A percentile compares a stretch with the other conserved stretches of the same genome.
phyloP scores from a whole-genome alignment of 2,888 invertebrate species.

The Anarsia innoxiella region DNA sequence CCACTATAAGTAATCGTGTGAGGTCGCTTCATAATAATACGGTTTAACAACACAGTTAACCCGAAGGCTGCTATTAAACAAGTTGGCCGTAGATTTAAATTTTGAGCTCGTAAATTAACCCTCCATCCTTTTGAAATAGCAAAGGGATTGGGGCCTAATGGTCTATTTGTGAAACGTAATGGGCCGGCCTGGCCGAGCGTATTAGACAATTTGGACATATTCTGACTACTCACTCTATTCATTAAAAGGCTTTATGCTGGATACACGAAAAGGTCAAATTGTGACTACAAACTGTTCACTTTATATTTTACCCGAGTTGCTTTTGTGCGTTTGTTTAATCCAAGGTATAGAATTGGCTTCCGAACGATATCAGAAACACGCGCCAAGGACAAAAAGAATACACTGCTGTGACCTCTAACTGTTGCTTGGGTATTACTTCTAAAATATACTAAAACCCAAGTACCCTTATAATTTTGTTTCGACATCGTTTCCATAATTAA shows the following conservation, averaged over 20 bases:
- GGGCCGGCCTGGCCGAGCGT: constrained; percentile 62
- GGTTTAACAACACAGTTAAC: constrained; percentile 66
- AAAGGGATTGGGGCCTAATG: constrained; percentile 72
- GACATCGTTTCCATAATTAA: too few species aligned
- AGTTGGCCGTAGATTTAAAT: constrained; percentile 73
- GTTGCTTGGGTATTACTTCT: too few species aligned
- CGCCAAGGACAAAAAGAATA: too few species aligned
- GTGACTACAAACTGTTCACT: constrained; percentile 1
- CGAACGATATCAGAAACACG: too few species aligned
- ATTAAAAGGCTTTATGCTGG: constrained; percentile 38
- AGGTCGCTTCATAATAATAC: constrained; percentile 53
- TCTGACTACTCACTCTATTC: constrained; percentile 56
- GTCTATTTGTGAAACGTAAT: constrained; percentile 73
- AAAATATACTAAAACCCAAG: too few species aligned
- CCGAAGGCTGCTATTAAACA: constrained; percentile 64
- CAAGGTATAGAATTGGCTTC: too few species aligned
- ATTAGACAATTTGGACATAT: constrained; percentile 67
- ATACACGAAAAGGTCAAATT: constrained; percentile 24
- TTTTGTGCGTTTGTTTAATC: too few species aligned
- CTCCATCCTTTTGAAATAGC: constrained; percentile 74
- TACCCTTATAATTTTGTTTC: too few species aligned
- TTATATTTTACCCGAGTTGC: constrained; percentile 1
- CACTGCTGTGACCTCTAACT: too few species aligned
- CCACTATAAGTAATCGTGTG: constrained; percentile 30
- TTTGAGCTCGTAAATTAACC: constrained; percentile 74